phyloP scores from a whole-genome alignment of 1,140 invertebrate species.

The Drosophila ironensis region DNA sequence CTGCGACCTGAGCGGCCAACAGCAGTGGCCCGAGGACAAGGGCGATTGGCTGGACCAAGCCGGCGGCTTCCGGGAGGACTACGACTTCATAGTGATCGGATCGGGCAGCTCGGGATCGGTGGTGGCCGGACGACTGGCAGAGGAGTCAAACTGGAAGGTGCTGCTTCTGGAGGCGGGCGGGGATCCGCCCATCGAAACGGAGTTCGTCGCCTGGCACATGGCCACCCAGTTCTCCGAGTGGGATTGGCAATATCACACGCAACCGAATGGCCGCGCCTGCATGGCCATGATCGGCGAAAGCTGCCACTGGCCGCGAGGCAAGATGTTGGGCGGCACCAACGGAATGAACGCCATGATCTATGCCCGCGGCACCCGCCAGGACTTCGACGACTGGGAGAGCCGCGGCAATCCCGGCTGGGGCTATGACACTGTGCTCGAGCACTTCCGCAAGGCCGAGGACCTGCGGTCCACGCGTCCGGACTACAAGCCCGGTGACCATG shows the following conservation, averaged over 20 bases:
- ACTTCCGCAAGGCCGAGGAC: constrained; percentile 87
- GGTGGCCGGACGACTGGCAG: constrained; percentile 69
- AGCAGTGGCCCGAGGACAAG: constrained; percentile 83
- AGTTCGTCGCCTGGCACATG: constrained; percentile 80
- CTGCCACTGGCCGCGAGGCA: constrained; percentile 85
- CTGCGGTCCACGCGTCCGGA: constrained; percentile 83
- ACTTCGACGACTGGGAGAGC: constrained; percentile 87
- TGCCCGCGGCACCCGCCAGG: constrained; percentile 86
- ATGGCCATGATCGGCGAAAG: constrained; percentile 81
- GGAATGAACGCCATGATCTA: constrained; percentile 90
- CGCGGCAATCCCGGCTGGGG: constrained; percentile 86
- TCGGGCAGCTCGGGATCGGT: constrained; percentile 86
- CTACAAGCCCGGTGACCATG: constrained; percentile 84
- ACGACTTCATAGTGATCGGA: constrained; percentile 84
- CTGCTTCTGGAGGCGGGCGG: constrained; percentile 83
- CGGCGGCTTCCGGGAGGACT: constrained; percentile 60
- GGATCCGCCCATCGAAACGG: constrained; percentile 70
- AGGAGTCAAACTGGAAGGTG: constrained; percentile 71
- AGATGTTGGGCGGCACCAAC: constrained; percentile 87
- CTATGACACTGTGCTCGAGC: constrained; percentile 87
- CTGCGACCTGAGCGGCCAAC: constrained; percentile 83
- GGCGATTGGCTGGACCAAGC: constrained; percentile 82
- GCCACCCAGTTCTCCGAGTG: constrained; percentile 75
- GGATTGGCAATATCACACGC: constrained; percentile 80
- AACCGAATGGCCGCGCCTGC: constrained; percentile 76